phyloP scores from a whole-genome alignment of 2,888 invertebrate genomes.

The Agrotis ipsilon region DNA sequence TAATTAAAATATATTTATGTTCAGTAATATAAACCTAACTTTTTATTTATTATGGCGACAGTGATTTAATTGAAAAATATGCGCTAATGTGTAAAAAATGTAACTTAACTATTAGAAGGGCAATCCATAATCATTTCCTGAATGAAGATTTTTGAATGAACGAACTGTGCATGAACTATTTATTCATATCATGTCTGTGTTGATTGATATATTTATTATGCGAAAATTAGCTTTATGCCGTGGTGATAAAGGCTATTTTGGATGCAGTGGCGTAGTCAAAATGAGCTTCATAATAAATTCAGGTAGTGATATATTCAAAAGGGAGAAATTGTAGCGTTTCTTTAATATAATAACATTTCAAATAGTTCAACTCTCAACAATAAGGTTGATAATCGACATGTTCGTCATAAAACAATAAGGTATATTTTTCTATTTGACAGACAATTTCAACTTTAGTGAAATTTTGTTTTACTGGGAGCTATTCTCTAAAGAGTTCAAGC shows the following conservation, averaged over 20 bases:
- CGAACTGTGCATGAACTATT: conserved; percentile 21
- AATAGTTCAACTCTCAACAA: no score
- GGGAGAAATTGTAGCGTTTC: no score
- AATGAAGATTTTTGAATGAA: no score
- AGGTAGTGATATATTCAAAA: background rate
- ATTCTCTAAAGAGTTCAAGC: background rate
- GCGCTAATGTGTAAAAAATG: conserved; percentile 1
- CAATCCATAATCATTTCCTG: background rate
- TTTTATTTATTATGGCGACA: conserved; percentile 4
- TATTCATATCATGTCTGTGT: conserved; percentile 29
- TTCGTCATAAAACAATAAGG: no score
- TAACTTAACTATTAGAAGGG: background rate
- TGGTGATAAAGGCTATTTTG: background rate
- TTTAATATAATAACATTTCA: no score
- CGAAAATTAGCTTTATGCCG: conserved; percentile 1
- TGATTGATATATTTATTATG: conserved; percentile 27
- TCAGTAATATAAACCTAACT: background rate
- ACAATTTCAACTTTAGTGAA: no score
- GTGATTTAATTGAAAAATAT: conserved; percentile 7
- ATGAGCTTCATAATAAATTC: background rate
- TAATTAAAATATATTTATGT: background rate
- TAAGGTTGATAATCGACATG: no score
- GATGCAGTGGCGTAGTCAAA: background rate
- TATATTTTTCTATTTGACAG: no score
- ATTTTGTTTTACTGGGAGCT: background rate